phyloP scores from a whole-genome alignment of 1,140 invertebrate species.

The Apis florea region DNA sequence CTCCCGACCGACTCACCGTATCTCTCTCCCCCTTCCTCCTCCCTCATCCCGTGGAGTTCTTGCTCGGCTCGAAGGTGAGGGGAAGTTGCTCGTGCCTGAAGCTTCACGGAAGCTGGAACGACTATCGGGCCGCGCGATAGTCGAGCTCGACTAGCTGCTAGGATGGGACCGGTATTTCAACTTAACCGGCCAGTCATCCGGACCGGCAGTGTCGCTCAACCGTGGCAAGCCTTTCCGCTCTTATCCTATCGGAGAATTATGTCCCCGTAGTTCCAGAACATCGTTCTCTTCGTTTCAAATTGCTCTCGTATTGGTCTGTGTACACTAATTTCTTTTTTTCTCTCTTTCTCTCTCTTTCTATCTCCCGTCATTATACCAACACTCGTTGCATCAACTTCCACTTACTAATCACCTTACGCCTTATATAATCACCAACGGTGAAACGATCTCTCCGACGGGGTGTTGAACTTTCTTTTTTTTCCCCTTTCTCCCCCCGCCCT shows the following conservation, averaged over 20 bases:
- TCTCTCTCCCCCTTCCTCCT: constrained; percentile 17
- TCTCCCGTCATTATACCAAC: not conserved
- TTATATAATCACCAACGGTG: not conserved
- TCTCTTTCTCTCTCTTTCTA: not conserved
- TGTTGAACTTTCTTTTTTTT: not conserved
- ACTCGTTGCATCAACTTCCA: not conserved
- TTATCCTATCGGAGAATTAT: constrained; percentile 23
- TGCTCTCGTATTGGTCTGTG: not conserved
- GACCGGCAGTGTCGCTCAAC: constrained; percentile 73
- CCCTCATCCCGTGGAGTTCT: not conserved
- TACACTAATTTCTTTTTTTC: not conserved
- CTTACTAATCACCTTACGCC: constrained; percentile 2
- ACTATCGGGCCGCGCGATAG: constrained; percentile 58
- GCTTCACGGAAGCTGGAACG: constrained; percentile 73
- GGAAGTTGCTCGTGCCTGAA: constrained; percentile 47
- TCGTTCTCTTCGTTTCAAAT: constrained; percentile 25
- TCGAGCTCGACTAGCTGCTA: constrained; percentile 59
- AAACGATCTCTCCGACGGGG: not conserved
- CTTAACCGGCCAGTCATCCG: constrained; percentile 67
- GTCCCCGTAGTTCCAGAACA: not conserved
- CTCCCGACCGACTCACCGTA: not conserved
- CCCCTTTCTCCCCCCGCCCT: not conserved
- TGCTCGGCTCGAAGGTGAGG: constrained; percentile 17
- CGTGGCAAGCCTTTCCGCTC: constrained; percentile 37
- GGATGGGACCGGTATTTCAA: constrained; percentile 76